Base-by-base conservation (phyloP, 2,113 vertebrate species). In the Poicephalus meyeri region DNA sequence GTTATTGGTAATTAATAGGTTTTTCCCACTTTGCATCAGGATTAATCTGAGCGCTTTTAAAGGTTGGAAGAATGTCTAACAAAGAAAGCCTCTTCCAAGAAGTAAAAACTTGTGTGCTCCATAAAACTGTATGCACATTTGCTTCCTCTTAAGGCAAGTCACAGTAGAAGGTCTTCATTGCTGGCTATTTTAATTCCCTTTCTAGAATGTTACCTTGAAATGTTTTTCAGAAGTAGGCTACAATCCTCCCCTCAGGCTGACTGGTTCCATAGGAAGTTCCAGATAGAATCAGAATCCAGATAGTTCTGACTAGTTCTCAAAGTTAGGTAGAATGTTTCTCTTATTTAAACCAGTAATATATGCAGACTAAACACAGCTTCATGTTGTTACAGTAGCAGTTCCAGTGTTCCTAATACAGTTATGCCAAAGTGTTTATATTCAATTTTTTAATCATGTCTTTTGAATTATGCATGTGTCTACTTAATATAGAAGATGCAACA, bases 111-210 rank as follows among this genome's bases (percentile, higher is more conserved):
- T 58, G 19, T 8, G 17, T 35, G 9, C 17, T 81, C 11, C 42
- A 46, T 26, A 46, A 68, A 53, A 17, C 23, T 33, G 6, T 5
- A 56, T 0, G 0, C 11, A 56, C 18, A 7, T 0, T 0, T 12
- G 14, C 25, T 58, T 81, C 35, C 4, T 50, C 70, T 41, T 24
- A 55, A 68, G 70, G 44, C 3, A 74, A 55, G 20, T 29, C 33
- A 42, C 13, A 7, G 9, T 5, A 60, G 50, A 33, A 64, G 26
- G 49, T 74, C 15, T 42, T 2, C 33, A 4, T n/a, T 56, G 44
- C 44, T 73, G 41, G 28, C 12, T 69, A 15, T 79, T 72, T 68
- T 23, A 46, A 19, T 18, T 53, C 18, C 7, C 12, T 56, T 31
- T 72, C 44, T n/a, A 65, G 68, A 19, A 64, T 69, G 23, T 24